Percentiles rank a stretch among this genome's conserved stretches.
Conservation (phyloP, 2,888 invertebrate genomes). For the Drosophila sordidula region DNA sequence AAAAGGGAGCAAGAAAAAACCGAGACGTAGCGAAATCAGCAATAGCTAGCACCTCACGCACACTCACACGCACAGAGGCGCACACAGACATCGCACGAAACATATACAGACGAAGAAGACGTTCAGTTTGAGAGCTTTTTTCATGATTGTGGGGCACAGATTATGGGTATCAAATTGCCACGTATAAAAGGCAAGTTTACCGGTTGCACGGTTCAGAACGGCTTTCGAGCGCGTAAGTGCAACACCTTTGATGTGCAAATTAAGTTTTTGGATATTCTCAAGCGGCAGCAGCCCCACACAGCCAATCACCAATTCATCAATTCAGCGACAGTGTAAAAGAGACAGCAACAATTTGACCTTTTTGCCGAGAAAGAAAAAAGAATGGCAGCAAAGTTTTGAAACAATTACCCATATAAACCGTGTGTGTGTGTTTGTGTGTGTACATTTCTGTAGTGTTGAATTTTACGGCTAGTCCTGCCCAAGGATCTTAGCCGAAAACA, state of each 20-base stretch:
- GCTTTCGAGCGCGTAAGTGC: slow-evolving; percentile 97
- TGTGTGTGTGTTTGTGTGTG: slow-evolving; percentile 36
- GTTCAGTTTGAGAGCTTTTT: slow-evolving; percentile 60
- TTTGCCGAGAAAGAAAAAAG: slow-evolving; percentile 45
- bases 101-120: slow-evolving; percentile 30
- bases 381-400: slow-evolving; percentile 22
- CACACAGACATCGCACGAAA: slow-evolving; percentile 10
- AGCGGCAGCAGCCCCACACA: slow-evolving; percentile 42
- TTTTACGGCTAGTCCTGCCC: slow-evolving; percentile 48
- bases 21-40: slow-evolving; percentile 51
- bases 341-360: slow-evolving; percentile 70
- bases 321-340: slow-evolving; percentile 58
- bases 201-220: slow-evolving; percentile 95
- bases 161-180: slow-evolving; percentile 85
- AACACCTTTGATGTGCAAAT: slow-evolving; percentile 85
- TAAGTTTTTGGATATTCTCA: slow-evolving; percentile 70
- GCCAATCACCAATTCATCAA: slow-evolving; percentile 35
- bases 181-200: slow-evolving; percentile 86
- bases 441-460: slow-evolving; percentile 12
- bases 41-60: slow-evolving; percentile 54
- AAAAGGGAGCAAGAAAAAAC: slow-evolving; percentile 76
- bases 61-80: slow-evolving; percentile 30
- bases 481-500: slow-evolving; percentile 52
- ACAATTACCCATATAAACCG: slow-evolving; percentile 38
- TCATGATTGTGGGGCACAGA: slow-evolving; percentile 64